Conservation (phyloP, 2,888 invertebrate genomes). For the Ommatoiulus sabulosus region DNA sequence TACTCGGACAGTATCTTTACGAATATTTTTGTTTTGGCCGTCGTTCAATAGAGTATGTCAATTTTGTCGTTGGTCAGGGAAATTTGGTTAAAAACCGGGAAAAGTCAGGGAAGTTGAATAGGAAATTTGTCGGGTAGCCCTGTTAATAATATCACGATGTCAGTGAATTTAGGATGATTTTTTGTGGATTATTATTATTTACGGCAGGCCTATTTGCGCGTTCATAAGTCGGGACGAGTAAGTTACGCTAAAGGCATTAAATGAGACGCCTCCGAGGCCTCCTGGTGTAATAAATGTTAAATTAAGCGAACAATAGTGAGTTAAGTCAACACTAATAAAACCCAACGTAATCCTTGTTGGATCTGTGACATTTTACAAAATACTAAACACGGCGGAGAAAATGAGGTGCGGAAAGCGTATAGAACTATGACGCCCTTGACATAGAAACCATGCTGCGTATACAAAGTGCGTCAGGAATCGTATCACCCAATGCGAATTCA, state of each 20-base stretch:
- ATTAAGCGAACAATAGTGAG: conserved; percentile 47
- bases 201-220: not conserved
- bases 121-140: no score
- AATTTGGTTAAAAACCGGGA: no score
- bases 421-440: not conserved
- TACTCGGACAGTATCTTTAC: no score
- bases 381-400: conserved; percentile 9
- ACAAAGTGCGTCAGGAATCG: not conserved
- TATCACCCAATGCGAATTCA: no score
- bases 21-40: no score
- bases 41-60: no score
- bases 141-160: not conserved
- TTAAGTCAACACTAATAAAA: conserved; percentile 48
- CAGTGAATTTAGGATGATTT: not conserved
- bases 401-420: conserved; percentile 19
- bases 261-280: conserved; percentile 44
- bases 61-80: no score
- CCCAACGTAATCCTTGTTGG: conserved; percentile 15
- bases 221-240: conserved; percentile 5
- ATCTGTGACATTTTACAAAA: conserved; percentile 45
- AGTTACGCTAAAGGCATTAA: conserved; percentile 1
- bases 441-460: not conserved
- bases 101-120: no score
- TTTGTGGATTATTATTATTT: conserved; percentile 8
- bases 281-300: conserved; percentile 38